Conservation (phyloP, 2,888 invertebrate genomes). For the Dicranocentrus wangi region DNA sequence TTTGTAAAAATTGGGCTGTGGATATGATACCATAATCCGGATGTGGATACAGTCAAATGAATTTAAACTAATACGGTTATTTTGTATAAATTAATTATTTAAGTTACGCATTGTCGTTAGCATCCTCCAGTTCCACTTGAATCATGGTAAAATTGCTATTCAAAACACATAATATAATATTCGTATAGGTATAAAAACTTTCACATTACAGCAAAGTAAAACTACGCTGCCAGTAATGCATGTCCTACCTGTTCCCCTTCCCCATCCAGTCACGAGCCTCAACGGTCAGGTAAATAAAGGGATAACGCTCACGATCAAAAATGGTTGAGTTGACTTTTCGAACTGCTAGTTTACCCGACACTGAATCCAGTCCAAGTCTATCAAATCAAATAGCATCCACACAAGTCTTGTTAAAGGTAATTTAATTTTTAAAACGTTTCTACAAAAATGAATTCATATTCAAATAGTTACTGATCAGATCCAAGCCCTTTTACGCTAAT, state of each 20-base stretch:
- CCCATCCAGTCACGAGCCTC: conserved; percentile 91
- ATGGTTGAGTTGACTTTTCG: conserved; percentile 78
- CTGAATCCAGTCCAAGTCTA: background rate
- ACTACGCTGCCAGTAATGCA: too few species aligned
- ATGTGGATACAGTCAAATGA: conserved; percentile 80
- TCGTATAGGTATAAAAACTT: background rate
- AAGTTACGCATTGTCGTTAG: conserved; percentile 37
- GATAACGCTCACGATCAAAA: conserved; percentile 90
- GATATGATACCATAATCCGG: too few species aligned
- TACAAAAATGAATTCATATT: background rate
- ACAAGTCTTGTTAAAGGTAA: background rate
- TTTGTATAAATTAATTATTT: background rate
- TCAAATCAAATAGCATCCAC: too few species aligned
- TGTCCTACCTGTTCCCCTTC: conserved; percentile 77
- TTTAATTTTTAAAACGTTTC: too few species aligned
- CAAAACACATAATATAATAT: too few species aligned
- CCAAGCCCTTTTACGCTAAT: background rate
- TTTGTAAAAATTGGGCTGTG: too few species aligned
- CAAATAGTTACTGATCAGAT: background rate
- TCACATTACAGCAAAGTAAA: too few species aligned
- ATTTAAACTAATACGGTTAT: background rate
- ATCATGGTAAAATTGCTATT: background rate
- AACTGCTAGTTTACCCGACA: background rate
- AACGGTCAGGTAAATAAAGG: conserved; percentile 88
- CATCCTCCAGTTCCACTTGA: conserved; percentile 77